These are phyloP conservation scores for Trichechus manatus DNA, from an alignment of 2,113 vertebrate genomes.

Conservation along the genomic window DNA sequence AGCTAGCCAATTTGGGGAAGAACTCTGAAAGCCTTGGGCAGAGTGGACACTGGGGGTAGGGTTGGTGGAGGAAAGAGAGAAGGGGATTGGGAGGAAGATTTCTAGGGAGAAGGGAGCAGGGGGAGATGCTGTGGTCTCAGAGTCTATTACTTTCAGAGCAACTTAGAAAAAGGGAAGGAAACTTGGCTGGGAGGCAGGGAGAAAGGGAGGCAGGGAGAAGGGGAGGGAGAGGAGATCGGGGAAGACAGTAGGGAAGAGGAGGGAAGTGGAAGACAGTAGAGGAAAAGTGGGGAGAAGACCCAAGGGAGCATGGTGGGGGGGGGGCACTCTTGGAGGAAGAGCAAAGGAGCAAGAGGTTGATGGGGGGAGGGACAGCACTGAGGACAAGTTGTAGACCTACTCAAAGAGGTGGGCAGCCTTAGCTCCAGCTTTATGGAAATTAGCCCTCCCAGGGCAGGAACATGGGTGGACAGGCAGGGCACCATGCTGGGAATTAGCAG, in stretches of 20 bases:
- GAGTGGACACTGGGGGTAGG: not conserved
- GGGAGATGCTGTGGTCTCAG: not conserved
- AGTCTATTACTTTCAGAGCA: not conserved
- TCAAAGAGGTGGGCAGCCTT: not conserved
- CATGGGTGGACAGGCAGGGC: not conserved
- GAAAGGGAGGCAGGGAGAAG: not conserved
- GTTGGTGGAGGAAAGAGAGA: not conserved
- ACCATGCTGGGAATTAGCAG: not conserved
- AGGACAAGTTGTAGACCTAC: not conserved
- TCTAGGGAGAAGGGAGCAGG: not conserved
- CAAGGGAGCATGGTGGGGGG: not conserved
- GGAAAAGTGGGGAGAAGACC: not conserved
- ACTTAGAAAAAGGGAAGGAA: not conserved
- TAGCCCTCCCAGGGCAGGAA: not conserved
- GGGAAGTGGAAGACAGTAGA: not conserved
- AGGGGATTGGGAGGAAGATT: not conserved
- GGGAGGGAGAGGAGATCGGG: not conserved
- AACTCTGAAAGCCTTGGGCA: not conserved
- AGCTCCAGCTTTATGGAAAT: not conserved
- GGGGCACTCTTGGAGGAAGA: not conserved
- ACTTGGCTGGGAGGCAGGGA: not conserved
- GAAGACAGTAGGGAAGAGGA: not conserved
- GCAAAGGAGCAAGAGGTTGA: not conserved
- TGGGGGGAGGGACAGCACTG: not conserved
- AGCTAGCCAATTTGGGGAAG: not conserved